These are phyloP conservation scores for Erinaceus europaeus DNA, from an alignment of 2,113 vertebrate species.

Conservation along the genomic window DNA sequence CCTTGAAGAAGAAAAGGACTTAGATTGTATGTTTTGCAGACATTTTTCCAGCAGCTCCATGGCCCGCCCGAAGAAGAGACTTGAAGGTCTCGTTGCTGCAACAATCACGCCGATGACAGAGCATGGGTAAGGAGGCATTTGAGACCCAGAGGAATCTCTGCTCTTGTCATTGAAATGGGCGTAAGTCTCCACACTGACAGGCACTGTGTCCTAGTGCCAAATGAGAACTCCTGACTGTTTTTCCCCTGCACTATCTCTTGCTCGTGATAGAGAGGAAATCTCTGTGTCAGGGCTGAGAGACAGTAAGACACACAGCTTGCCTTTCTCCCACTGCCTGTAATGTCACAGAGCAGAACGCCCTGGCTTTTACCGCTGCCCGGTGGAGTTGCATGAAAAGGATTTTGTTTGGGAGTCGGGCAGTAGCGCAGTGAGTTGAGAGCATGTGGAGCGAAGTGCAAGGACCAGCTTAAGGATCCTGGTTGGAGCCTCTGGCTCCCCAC, in stretches of 20 bases:
- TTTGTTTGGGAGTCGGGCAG: no score
- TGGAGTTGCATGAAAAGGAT: no score
- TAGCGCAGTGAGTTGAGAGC: no score
- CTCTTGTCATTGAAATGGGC: background rate
- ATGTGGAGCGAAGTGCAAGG: no score
- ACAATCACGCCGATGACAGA: slow-evolving; percentile 91
- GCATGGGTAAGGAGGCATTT: slow-evolving; percentile 84
- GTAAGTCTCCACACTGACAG: background rate
- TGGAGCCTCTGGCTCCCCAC: no score
- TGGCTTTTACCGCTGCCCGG: background rate
- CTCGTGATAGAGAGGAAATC: background rate
- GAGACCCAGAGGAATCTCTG: background rate
- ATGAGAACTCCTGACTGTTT: background rate
- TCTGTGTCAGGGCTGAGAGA: background rate
- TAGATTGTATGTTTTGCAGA: background rate
- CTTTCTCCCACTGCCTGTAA: background rate
- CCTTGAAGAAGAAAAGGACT: background rate
- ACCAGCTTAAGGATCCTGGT: no score
- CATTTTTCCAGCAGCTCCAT: slow-evolving; percentile 62
- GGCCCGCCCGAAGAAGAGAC: slow-evolving; percentile 75
- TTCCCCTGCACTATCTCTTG: background rate
- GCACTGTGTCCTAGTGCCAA: background rate
- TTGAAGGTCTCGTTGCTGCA: slow-evolving; percentile 91
- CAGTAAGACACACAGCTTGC: background rate
- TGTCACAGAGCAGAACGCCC: background rate